Percentiles rank a stretch among this genome's conserved stretches.
These are phyloP conservation scores for Bedellia somnulentella DNA, from an alignment of 2,888 invertebrate species.

Conservation along the genomic window DNA sequence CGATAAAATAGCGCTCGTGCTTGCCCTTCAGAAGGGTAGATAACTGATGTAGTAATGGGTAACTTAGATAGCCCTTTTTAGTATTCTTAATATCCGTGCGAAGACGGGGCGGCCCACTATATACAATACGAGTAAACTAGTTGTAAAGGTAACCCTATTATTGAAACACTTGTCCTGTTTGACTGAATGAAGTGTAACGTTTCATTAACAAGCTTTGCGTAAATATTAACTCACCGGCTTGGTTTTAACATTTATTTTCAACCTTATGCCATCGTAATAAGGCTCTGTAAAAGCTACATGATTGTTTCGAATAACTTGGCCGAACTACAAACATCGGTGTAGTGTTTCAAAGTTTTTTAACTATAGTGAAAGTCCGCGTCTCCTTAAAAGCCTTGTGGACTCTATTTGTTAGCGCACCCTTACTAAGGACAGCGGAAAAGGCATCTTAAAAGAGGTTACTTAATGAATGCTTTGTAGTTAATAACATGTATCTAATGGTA, in stretches of 20 bases:
- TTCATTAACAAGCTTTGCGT: conserved; percentile 28
- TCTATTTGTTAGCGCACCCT: conserved; percentile 37
- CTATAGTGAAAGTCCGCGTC: conserved; percentile 42
- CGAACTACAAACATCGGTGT: conserved; percentile 28
- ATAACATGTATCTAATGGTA: too few relatives aligned
- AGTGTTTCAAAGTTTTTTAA: conserved; percentile 42
- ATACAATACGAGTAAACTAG: too few relatives aligned
- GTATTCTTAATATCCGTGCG: too few relatives aligned
- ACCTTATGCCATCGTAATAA: not conserved
- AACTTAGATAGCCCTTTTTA: too few relatives aligned
- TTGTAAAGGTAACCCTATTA: conserved; percentile 13
- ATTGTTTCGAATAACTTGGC: too few relatives aligned
- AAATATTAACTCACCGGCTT: not conserved
- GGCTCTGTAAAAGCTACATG: too few relatives aligned
- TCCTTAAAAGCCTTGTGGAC: conserved; percentile 49
- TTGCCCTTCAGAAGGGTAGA: too few relatives aligned
- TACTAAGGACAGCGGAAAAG: conserved; percentile 23
- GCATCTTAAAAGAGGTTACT: too few relatives aligned
- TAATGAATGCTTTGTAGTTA: too few relatives aligned
- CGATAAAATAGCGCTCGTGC: too few relatives aligned
- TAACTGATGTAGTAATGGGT: too few relatives aligned
- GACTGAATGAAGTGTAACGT: conserved; percentile 44
- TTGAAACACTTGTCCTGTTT: conserved; percentile 27
- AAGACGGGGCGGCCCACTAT: too few relatives aligned
- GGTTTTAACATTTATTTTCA: not conserved